Evolutionary conservation across 2,888 invertebrate genomes (phyloP).

Genomic region (Diploptera punctata): DNA sequence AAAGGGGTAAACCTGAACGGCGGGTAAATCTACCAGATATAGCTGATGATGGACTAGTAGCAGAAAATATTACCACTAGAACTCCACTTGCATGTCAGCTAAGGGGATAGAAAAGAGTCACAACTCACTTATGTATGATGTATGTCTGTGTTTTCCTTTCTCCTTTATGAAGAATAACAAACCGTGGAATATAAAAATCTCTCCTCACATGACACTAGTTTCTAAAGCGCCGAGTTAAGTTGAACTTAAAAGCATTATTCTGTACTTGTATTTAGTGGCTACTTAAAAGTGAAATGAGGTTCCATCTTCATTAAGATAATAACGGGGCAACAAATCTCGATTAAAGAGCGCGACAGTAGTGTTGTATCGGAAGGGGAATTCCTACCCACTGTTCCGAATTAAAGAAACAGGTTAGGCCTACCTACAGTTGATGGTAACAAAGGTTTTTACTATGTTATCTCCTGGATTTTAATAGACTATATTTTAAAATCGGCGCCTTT

Average conservation of each 20-base stretch:
- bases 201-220: not conserved
- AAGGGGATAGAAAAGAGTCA: not conserved
- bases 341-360: slow-evolving; percentile 26
- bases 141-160: not conserved
- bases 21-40: not conserved
- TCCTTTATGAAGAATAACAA: not conserved
- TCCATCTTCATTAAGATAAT: slow-evolving; percentile 41
- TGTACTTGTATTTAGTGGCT: slow-evolving; percentile 29
- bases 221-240: not conserved
- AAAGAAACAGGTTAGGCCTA: not conserved
- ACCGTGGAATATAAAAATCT: not conserved
- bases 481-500: too few relatives aligned
- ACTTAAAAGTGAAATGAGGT: slow-evolving; percentile 18
- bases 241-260: slow-evolving; percentile 36
- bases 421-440: not conserved
- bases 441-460: too few relatives aligned
- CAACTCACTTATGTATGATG: not conserved
- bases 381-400: not conserved
- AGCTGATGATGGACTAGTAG: not conserved
- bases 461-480: too few relatives aligned
- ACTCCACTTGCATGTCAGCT: not conserved
- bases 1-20: not conserved
- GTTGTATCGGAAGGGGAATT: not conserved
- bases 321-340: slow-evolving; percentile 38
- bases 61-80: not conserved